Evolutionary conservation across 30 jellyfish, hydroid and myxozoan genomes (phyloP).

Genomic region (Turritopsis dohrnii): DNA sequence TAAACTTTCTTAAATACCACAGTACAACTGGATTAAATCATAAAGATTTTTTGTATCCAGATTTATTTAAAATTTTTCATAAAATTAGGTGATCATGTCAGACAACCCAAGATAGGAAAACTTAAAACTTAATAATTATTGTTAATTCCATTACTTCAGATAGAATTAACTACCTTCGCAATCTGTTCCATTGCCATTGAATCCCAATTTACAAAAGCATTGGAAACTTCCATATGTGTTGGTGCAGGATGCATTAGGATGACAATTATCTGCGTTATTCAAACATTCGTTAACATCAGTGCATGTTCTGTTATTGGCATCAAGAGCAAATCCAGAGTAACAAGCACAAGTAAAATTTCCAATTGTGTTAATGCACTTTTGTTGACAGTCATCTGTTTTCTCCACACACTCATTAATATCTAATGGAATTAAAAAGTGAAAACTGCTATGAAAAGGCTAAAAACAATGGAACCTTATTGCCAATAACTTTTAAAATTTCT

Average conservation of each 20-base stretch:
- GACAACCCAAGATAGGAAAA: too few species aligned
- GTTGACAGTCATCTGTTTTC: slow-evolving; percentile 17
- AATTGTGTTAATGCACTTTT: neutral
- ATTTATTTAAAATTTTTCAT: too few species aligned
- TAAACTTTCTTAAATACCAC: too few species aligned
- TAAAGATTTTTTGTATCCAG: too few species aligned
- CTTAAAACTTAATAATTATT: too few species aligned
- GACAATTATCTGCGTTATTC: neutral
- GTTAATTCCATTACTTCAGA: neutral
- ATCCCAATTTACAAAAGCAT: slow-evolving; percentile 22
- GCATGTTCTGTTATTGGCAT: slow-evolving; percentile 4
- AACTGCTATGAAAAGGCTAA: too few species aligned
- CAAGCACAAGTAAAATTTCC: slow-evolving; percentile 6
- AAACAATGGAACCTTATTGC: too few species aligned
- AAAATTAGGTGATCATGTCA: too few species aligned
- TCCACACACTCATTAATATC: slow-evolving; percentile 2
- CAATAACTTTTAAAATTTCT: too few species aligned
- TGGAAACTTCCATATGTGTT: slow-evolving; percentile 28
- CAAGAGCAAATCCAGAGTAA: neutral
- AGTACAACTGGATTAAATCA: neutral
- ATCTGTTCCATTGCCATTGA: slow-evolving; percentile 7
- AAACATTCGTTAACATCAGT: slow-evolving; percentile 23
- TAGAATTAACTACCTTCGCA: slow-evolving; percentile 1
- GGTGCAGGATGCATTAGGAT: slow-evolving; percentile 23
- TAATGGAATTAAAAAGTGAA: neutral